These are phyloP conservation scores for Cephus rjabovi DNA, from an alignment of 2,888 invertebrate genomes.

Conservation along the genomic window DNA sequence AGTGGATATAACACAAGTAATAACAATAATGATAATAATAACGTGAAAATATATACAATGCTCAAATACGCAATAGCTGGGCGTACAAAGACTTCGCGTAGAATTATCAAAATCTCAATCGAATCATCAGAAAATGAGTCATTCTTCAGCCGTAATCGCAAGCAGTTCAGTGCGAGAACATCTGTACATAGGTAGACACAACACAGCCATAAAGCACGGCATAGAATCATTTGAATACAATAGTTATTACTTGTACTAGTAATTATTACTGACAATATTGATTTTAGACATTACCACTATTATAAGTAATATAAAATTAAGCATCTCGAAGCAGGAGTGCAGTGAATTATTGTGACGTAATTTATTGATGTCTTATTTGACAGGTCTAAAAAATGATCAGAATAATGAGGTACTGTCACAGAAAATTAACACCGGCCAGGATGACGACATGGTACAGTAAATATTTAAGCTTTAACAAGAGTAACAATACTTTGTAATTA, in stretches of 20 bases:
- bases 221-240: too few species aligned
- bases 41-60: background rate
- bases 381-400: conserved; percentile 54
- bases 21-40: background rate
- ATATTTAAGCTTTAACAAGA: background rate
- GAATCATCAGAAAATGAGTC: too few species aligned
- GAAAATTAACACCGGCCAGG: conserved; percentile 68
- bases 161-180: too few species aligned
- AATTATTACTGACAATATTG: too few species aligned
- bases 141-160: too few species aligned
- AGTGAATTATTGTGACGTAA: background rate
- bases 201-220: too few species aligned
- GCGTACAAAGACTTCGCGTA: too few species aligned
- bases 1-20: background rate
- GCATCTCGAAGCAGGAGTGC: background rate
- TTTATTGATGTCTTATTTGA: conserved; percentile 15
- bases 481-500: conserved; percentile 6
- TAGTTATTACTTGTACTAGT: too few species aligned
- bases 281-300: too few species aligned
- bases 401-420: conserved; percentile 51
- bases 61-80: background rate
- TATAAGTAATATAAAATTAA: too few species aligned
- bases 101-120: too few species aligned
- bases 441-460: conserved; percentile 70
- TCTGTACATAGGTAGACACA: too few species aligned